Base-by-base conservation (phyloP, 2,113 vertebrate genomes). In the Malurus cyaneus region DNA sequence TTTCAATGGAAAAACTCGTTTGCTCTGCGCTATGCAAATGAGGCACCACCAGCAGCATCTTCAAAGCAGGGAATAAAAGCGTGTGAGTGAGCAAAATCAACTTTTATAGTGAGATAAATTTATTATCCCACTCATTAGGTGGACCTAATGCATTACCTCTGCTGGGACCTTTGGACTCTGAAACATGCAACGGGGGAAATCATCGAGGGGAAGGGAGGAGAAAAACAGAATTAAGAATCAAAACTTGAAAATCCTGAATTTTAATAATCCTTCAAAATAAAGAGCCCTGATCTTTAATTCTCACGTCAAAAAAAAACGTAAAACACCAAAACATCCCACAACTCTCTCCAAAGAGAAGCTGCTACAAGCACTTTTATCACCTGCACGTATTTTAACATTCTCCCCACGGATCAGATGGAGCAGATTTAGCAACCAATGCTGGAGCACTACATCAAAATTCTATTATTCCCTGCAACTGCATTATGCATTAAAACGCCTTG, bases 71-170 rank as follows among this genome's bases (percentile, higher is more conserved):
- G 70, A 90, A 76, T 39, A 47, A 79, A 94, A 93, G 90, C 76
- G 1, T 66, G 28, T 34, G 61, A 95, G 88, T n/a, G 92, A 94
- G 93, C 94, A 90, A 92, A 94, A 92, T 12, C 53, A 88, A 88
- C 80, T 93, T 86, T 74, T 31, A 86, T 94, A 96, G 95, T 95
- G 94, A 93, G 96, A 97, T 97, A 97, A 96, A 86, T 81, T 60
- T 44, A 72, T 93, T 96, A 97, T 95, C 92, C 82, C 92, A 94
- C 96, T 97, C 96, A 97, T 96, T 97, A 98, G 97, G 96, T 96
- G 95, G 84, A 93, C 96, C 97, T 97, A 97, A 97, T 95, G 97
- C 80, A 84, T 97, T 97, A 97, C 97, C 97, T 97, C 96, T 93
- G 96, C 89, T 73, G 92, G 89, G 83, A 94, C 85, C 93, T 97